phyloP scores from a whole-genome alignment of 2,888 invertebrate species.

The Lasioglossum leucozonium region DNA sequence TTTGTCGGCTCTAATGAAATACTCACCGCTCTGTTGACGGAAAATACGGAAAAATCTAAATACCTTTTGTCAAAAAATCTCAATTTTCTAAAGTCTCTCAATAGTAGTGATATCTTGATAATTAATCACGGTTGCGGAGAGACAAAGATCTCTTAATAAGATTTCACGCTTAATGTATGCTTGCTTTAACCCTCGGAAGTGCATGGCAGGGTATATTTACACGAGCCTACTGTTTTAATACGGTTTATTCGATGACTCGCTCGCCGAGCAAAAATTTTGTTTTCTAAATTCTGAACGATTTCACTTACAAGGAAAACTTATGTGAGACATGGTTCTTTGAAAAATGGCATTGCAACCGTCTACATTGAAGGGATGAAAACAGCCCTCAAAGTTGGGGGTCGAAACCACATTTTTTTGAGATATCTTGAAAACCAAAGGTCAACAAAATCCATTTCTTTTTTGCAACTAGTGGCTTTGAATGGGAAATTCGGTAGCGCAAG shows the following conservation, averaged over 20 bases:
- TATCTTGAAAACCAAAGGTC: too few relatives aligned
- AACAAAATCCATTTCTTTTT: too few relatives aligned
- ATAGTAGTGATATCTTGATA: background rate
- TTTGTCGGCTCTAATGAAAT: conserved; percentile 46
- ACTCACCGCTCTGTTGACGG: conserved; percentile 11
- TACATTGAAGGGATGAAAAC: too few relatives aligned
- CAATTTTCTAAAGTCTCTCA: background rate
- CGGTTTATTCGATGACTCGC: background rate
- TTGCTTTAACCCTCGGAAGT: background rate
- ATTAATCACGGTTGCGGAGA: background rate
- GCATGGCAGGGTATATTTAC: background rate
- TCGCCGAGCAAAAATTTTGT: too few relatives aligned
- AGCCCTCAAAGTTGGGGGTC: too few relatives aligned
- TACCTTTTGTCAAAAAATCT: background rate
- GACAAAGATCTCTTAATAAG: background rate
- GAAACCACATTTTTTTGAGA: too few relatives aligned
- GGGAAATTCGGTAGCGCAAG: too few relatives aligned
- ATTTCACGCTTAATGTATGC: background rate
- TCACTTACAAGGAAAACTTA: too few relatives aligned
- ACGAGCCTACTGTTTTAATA: background rate
- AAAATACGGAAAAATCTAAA: conserved; percentile 9
- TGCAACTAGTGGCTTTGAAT: too few relatives aligned
- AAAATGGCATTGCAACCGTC: too few relatives aligned
- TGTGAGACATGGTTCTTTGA: too few relatives aligned
- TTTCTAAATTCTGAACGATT: too few relatives aligned